phyloP scores from a whole-genome alignment of 2,888 invertebrate species.

The Melipona bicolor region DNA sequence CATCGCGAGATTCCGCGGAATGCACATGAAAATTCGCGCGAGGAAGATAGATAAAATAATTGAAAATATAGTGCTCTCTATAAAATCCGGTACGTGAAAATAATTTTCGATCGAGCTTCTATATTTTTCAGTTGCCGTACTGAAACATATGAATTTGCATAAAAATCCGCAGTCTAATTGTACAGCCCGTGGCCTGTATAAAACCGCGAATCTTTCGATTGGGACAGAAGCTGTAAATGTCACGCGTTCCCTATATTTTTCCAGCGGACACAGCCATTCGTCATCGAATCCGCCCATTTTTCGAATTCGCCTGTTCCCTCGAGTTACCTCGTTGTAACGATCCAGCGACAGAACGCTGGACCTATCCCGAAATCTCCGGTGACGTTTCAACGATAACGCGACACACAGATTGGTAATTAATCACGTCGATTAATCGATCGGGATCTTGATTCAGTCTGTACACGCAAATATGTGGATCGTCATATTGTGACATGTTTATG shows the following conservation, averaged over 20 bases:
- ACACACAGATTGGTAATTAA: conserved; percentile 42
- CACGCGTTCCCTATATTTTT: not conserved
- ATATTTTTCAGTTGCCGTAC: no score
- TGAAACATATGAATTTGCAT: no score
- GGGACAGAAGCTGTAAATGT: not conserved
- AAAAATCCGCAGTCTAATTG: no score
- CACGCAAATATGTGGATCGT: conserved; percentile 16
- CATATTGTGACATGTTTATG: conserved; percentile 34
- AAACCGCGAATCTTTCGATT: not conserved
- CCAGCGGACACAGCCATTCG: not conserved
- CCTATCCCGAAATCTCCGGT: not conserved
- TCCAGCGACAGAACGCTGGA: not conserved
- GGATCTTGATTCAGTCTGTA: conserved; percentile 38
- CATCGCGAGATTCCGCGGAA: no score
- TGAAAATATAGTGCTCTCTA: no score
- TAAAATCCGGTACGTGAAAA: no score
- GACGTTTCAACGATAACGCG: conserved; percentile 17
- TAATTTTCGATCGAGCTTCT: no score
- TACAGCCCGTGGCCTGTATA: not conserved
- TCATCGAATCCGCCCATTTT: conserved; percentile 4
- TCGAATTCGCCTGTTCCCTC: not conserved
- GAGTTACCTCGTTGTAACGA: not conserved
- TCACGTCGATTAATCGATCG: conserved; percentile 52
- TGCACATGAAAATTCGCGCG: no score
- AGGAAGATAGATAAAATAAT: no score